Percentiles rank a stretch among this genome's conserved stretches.
Conservation (phyloP, 1,140 invertebrate genomes). For the Epicauta chinensis region DNA sequence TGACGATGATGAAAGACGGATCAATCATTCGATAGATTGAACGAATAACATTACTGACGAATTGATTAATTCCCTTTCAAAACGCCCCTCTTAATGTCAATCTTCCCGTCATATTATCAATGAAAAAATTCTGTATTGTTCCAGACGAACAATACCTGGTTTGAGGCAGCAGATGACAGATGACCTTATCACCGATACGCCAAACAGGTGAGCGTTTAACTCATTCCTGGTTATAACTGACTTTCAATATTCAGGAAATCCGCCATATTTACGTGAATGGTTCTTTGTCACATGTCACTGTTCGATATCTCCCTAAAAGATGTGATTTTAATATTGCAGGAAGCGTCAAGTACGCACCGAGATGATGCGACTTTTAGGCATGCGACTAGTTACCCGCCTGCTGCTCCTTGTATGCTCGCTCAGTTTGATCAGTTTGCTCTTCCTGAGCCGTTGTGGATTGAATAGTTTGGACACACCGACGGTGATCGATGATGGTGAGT, state of each 20-base stretch:
- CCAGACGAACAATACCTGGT: conserved; percentile 10
- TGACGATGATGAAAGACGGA: too few species aligned
- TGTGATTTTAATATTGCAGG: too few species aligned
- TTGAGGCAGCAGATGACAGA: conserved; percentile 16
- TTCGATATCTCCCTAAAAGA: too few species aligned
- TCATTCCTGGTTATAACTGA: not conserved
- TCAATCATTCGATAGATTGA: too few species aligned
- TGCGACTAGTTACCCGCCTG: conserved; percentile 50
- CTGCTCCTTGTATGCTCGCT: conserved; percentile 51
- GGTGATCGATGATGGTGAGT: conserved; percentile 22
- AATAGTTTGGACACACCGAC: conserved; percentile 30
- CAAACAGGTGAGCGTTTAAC: conserved; percentile 9
- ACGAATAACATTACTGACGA: too few species aligned
- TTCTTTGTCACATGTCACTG: too few species aligned
- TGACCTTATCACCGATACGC: conserved; percentile 18
- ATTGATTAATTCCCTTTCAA: too few species aligned
- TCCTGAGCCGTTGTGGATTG: conserved; percentile 51
- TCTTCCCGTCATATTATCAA: too few species aligned
- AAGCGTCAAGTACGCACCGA: conserved; percentile 43
- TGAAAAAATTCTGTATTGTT: conserved; percentile 9
- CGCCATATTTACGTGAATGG: too few species aligned
- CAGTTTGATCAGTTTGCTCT: conserved; percentile 49
- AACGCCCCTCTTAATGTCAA: too few species aligned
- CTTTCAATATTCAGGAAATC: too few species aligned
- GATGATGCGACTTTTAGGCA: conserved; percentile 49